Evolutionary conservation across 2,797 vertebrate genomes (phyloP), one percentile per base, ranked within the genome.

Genomic region (Apogon hyalosoma): DNA sequence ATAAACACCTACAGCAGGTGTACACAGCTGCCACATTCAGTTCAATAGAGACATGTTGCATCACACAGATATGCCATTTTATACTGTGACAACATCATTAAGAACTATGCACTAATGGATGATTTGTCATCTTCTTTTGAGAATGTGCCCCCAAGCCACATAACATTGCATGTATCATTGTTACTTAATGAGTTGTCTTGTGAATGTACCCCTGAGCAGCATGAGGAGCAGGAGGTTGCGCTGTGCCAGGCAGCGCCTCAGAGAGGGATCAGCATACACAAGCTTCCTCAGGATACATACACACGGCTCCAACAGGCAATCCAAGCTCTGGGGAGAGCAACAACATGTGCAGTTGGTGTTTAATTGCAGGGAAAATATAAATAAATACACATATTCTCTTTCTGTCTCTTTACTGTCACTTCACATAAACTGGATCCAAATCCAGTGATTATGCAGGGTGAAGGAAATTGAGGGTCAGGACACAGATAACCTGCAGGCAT

Each of bases 211-310:
- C 95, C 94, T 94, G 77, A 98, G 91, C 16, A 99, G 84, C 11
- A 87, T 75, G 70, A 95, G 93, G 63, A 98, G 91, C 51, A 96
- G 79, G 72, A 92, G 87, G 55, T 94, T 76, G 39, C 91, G 90
- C 59, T 95, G 93, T 3, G 96, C 94, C 57, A 99, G 92, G 49
- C 92, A 89, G 69, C 86, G 85, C 41, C 97, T 96, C 74, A 94
- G 80, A 50, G 65, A 89, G 0, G 95, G 92, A 88, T 99, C 97
- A 0, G 92, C 95, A 43, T 88, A 96, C 16, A 95, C 88, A 60
- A 99, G 86, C 82, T 98, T 98, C 81, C 96, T 93, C 68, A 99
- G 87, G 46, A 99, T 91, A 0, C 82, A 88, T 15, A 97, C 84
- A 64, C 95, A 95, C 0, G 96, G 93, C 61, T 93, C 92, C 68